A percentile compares a stretch with the other conserved stretches of the same genome.
Conservation (phyloP, 2,113 vertebrate species). For the Typhlomys cinereus region DNA sequence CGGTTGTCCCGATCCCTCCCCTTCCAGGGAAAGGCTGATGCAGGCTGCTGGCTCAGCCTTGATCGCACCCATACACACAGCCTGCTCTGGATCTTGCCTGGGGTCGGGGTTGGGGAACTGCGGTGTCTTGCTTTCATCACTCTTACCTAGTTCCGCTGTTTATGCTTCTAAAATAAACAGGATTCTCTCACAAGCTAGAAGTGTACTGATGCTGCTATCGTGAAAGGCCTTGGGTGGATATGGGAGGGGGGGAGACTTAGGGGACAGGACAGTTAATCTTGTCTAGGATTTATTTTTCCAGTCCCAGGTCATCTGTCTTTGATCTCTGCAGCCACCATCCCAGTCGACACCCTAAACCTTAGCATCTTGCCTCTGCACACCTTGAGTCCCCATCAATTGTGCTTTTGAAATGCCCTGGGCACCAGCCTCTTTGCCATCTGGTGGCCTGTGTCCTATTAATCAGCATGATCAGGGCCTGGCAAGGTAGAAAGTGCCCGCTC, state of each 20-base stretch:
- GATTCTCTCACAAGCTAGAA: constrained; percentile 38
- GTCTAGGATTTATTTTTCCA: not conserved
- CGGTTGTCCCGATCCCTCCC: not conserved
- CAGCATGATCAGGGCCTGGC: no score
- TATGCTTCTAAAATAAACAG: constrained; percentile 75
- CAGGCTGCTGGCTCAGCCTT: constrained; percentile 60
- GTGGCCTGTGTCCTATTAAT: not conserved
- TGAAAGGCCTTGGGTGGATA: not conserved
- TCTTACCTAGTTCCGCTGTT: constrained; percentile 51
- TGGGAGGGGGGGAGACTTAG: no score
- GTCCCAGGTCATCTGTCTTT: not conserved
- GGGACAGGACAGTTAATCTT: not conserved
- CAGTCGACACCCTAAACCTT: not conserved
- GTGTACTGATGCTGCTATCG: not conserved
- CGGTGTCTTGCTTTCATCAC: constrained; percentile 31
- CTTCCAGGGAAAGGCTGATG: not conserved
- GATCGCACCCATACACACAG: not conserved
- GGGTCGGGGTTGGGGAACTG: not conserved
- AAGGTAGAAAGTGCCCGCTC: no score
- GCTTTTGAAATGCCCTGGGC: not conserved
- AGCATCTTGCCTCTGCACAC: not conserved
- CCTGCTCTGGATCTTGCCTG: not conserved
- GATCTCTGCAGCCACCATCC: not conserved
- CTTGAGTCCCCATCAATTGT: not conserved
- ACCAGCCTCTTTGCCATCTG: not conserved